A percentile compares a stretch with the other conserved stretches of the same genome.
phyloP scores from a whole-genome alignment of 1,140 invertebrate species.

The Rhizoglyphus robini region DNA sequence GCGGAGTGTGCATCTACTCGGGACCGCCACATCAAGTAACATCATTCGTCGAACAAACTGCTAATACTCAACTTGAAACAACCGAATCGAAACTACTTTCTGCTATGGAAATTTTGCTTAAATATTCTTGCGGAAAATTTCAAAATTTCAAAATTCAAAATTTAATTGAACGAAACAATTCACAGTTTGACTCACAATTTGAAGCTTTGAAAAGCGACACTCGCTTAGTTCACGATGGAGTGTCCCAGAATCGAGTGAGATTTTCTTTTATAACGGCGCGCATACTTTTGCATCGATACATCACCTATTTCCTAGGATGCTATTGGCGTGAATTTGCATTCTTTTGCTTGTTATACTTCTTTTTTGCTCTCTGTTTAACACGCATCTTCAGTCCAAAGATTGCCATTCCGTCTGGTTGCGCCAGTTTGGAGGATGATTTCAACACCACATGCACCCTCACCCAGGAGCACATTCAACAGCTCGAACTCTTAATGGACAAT shows the following conservation, averaged over 20 bases:
- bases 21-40: background rate
- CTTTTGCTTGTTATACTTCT: background rate
- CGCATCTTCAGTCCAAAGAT: background rate
- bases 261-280: background rate
- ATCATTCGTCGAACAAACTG: background rate
- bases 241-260: background rate
- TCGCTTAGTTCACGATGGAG: background rate
- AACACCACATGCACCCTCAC: background rate
- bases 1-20: conserved; percentile 11
- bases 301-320: background rate
- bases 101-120: conserved; percentile 3
- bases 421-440: background rate
- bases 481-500: background rate
- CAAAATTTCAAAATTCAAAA: background rate
- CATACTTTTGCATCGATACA: background rate
- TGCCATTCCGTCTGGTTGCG: background rate
- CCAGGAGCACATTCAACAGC: background rate
- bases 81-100: background rate
- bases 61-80: too few relatives aligned
- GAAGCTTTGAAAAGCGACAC: background rate
- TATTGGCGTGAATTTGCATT: background rate
- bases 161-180: background rate
- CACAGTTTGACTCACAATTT: background rate
- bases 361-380: background rate
- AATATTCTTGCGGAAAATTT: conserved; percentile 3